Conservation (phyloP, 2,113 vertebrate genomes). For the Daubentonia madagascariensis region DNA sequence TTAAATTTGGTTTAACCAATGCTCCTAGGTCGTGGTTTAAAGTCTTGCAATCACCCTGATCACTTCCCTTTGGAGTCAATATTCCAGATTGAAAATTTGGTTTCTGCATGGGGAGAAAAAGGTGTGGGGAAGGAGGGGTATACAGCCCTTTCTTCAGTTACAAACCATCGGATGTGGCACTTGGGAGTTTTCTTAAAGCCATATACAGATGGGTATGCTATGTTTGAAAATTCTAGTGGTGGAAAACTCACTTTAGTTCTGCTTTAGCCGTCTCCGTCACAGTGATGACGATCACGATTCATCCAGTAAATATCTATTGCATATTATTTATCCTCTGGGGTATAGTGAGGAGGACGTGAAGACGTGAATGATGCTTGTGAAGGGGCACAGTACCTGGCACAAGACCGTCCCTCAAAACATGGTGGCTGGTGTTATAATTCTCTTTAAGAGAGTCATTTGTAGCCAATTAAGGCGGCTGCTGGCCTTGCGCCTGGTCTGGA, state of each 20-base stretch:
- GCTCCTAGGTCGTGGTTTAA: neutral
- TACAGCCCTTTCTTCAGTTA: neutral
- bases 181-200: neutral
- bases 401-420: neutral
- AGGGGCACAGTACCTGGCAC: neutral
- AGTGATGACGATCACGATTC: neutral
- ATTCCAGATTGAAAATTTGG: neutral
- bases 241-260: neutral
- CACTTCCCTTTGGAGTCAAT: neutral
- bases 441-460: neutral
- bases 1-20: neutral
- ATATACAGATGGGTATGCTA: neutral
- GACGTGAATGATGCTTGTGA: neutral
- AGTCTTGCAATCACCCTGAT: neutral
- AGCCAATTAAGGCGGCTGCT: neutral
- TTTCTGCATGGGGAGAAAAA: neutral
- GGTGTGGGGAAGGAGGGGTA: no score
- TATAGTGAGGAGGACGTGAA: neutral
- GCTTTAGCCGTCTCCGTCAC: neutral
- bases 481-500: neutral
- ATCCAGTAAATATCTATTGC: neutral
- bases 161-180: neutral
- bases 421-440: neutral
- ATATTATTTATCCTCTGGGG: fast-evolving
- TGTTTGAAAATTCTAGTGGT: neutral